Base-by-base conservation (phyloP, 2,797 vertebrate species). In the Sebastes hubbsi region DNA sequence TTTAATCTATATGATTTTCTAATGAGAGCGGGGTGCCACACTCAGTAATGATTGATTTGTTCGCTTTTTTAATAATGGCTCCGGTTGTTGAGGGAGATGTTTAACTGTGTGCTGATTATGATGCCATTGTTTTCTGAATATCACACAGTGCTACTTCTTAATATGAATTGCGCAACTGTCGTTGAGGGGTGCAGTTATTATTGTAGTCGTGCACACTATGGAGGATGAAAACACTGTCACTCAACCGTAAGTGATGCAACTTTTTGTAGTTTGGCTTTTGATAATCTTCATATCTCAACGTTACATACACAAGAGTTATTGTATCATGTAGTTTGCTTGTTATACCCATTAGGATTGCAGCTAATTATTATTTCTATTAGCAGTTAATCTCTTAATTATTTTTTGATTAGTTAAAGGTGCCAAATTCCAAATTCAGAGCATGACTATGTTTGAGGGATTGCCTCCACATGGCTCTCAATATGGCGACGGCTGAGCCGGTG, bases 1-100 rank as follows among this genome's bases (percentile, higher is more conserved):
- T 94, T 95, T 94, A 92, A 93, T 92, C 91, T 93, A 93, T 93
- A 94, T 90, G 90, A 90, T 94, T 91, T 93, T 89, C 90, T 92
- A 89, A 93, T 93, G 90, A 95, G 91, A 91, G 90, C 67, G 70
- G 79, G 78, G 67, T 85, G 80, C 82, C 65, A 32, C 79, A 46
- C 77, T 91, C 75, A 63, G 82, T 78, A 86, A 88, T 91, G 89
- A 91, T 91, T 88, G 84, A 92, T 94, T 93, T 88, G 85, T 88
- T 83, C 24, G 42, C 46, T 74, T 87, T 90, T 83, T 89, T 75
- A 83, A 90, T 89, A 89, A 90, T 84, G 74, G 72, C 80, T 88
- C 56, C 8, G 64, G 69, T 85, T 90, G 82, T 84, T 83, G 81
- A 42, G 49, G 42, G 80, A 80, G 77, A 86, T 88, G 73, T 91